phyloP scores from a whole-genome alignment of 2,888 invertebrate species.

The Dryobota labecula region DNA sequence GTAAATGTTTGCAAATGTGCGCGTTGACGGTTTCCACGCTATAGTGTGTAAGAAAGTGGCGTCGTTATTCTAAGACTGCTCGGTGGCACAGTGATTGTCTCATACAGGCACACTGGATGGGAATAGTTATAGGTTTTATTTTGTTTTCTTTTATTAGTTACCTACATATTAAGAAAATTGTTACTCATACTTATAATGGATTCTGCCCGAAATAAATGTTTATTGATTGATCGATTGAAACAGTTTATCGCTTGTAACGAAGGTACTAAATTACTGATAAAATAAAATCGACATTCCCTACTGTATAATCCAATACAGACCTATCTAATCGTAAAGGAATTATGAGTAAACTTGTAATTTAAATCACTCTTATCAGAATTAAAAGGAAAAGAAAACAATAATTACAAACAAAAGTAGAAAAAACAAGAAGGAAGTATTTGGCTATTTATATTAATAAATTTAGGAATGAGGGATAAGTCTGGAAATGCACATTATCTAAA shows the following conservation, averaged over 20 bases:
- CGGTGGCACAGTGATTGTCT: too few relatives aligned
- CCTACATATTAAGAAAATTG: too few relatives aligned
- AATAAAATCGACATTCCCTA: constrained; percentile 22
- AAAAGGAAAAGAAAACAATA: background rate
- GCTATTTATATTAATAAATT: background rate
- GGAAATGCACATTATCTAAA: too few relatives aligned
- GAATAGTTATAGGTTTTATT: too few relatives aligned
- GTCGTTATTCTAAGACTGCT: too few relatives aligned
- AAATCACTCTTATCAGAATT: constrained; percentile 26
- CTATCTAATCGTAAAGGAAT: constrained; percentile 47
- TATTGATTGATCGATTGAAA: too few relatives aligned
- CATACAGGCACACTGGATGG: too few relatives aligned
- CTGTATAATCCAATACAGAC: constrained; percentile 1
- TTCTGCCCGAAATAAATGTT: too few relatives aligned
- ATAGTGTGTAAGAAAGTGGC: too few relatives aligned
- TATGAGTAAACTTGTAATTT: background rate
- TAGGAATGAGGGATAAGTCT: background rate
- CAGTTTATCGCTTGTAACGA: constrained; percentile 22
- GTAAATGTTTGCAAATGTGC: constrained; percentile 2
- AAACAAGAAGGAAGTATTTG: background rate
- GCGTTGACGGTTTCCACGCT: too few relatives aligned
- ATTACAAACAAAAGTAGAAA: constrained; percentile 9
- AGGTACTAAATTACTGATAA: constrained; percentile 15
- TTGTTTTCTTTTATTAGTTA: too few relatives aligned
- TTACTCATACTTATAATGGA: too few relatives aligned